Base-by-base conservation (phyloP, 2,888 invertebrate genomes). In the Julus scanicus region DNA sequence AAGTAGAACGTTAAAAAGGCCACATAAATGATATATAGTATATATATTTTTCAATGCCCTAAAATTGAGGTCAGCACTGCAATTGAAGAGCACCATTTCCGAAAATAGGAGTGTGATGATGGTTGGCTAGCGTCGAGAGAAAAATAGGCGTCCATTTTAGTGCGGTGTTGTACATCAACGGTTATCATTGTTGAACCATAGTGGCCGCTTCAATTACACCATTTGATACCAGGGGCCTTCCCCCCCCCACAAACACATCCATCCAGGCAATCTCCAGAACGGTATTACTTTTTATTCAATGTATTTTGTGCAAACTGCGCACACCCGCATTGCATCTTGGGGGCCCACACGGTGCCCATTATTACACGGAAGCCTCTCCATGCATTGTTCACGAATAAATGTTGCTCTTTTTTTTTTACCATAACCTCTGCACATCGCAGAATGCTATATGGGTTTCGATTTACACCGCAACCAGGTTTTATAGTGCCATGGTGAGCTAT, bases 401-500 rank as follows among this genome's bases (percentile, higher is more conserved):
- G 71, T 71, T 71, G 20, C 20, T 20, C 29, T 71, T 71, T 71
- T 53, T 71, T 71, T 53, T 71, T 20, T 20, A 71, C 29, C 71
- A 71, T 71, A 71, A 71, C 71, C 71, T 71, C 29, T 20, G 71
- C 71, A 29, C 71, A 29, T 29, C 29, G 71, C 71, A 71, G 71
- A 71, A 71, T 49, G 63, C 63, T 49, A 63, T 20, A 71, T 87
- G 63, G 40, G 80, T 71, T 87, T 87, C 87, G 87, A 87, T 88
- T 88, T 88, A 20, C 86, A 86, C 88, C 88, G 83, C 88, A 88
- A 88, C 85, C 88, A 88, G 84, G 88, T 37, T 88, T 88, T 88
- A 88, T 88, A 88, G 88, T 48, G 88, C 88, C 88, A 88, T 71
- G 84, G 88, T 86, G 88, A 6, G 57, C 63, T 86, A 71, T 88